Evolutionary conservation across 1,140 invertebrate genomes (phyloP), one percentile per base, ranked within the genome.

Genomic region (Lysiphlebus fabarum): DNA sequence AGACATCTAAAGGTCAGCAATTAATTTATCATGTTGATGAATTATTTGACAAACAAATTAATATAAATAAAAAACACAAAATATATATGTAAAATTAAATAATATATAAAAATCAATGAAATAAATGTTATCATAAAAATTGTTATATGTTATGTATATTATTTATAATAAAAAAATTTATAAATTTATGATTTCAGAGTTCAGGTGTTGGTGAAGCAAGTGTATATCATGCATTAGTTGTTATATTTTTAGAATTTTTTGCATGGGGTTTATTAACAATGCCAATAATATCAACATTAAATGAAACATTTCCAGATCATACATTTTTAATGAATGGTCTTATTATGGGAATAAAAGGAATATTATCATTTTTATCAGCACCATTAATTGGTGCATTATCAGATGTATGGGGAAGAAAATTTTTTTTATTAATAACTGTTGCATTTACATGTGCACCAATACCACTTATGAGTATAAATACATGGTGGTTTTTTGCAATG

Each of bases 401-500:
- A 8, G 97, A 99, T 80, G 91, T 98, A 38, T 98, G 95, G 92
- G 97, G 97, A 44, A 84, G 96, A 66, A 99, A 99, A 81, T 91
- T 97, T 74, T 99, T 99, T 81, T 86, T 99, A 54, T 84, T 99
- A 59, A 88, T 99, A 64, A 99, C 98, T 53, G 97, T 99, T 65
- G 96, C 98, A 78, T 99, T 98, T 81, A 99, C 98, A 6, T 99
- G 97, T 82, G 90, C 93, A 62, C 98, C 98, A 42, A 99, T 99
- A 74, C 97, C 97, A 53, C 84, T 99, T 53, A 98, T 99, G 93
- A 95, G 92, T 72, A 91, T 99, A 71, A 98, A 98, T 82, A 95
- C 96, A 51, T 99, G 95, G 93, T 99, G 96, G 96, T 99, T 99
- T 80, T 99, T 99, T 82, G 96, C 96, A 50, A 95, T 99, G 90